phyloP scores from a whole-genome alignment of 2,797 vertebrate genomes.

The Denticeps clupeoides region DNA sequence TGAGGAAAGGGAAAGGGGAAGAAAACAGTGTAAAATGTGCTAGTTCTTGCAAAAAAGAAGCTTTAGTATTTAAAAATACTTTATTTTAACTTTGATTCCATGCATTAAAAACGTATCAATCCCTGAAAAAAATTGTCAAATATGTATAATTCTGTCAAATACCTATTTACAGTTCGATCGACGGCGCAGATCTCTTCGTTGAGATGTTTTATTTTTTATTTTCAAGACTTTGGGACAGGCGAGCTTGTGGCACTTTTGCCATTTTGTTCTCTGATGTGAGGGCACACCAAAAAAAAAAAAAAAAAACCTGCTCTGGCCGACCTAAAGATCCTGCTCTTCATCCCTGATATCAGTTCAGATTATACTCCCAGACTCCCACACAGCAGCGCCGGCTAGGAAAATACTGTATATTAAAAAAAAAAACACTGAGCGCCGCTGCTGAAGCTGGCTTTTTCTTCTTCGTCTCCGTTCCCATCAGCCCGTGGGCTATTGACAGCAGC shows the following conservation, averaged over 20 bases:
- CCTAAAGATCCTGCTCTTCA: conserved; percentile 8
- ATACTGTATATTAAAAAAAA: too few relatives aligned
- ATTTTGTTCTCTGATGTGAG: too few relatives aligned
- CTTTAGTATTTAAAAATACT: conserved; percentile 8
- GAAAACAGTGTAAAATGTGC: not conserved
- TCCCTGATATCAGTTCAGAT: conserved; percentile 12
- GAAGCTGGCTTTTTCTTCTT: not conserved
- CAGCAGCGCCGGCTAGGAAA: too few relatives aligned
- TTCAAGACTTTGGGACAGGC: conserved; percentile 3
- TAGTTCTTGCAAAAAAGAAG: conserved; percentile 4
- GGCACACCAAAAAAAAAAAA: conserved; percentile 7
- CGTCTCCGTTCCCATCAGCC: conserved; percentile 10
- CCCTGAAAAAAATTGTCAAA: too few relatives aligned
- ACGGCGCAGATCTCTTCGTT: too few relatives aligned
- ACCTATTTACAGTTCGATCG: too few relatives aligned
- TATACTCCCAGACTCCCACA: too few relatives aligned
- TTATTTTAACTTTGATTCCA: conserved; percentile 8
- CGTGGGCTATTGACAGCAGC: conserved; percentile 12
- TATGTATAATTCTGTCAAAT: too few relatives aligned
- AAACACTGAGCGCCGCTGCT: not conserved
- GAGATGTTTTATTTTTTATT: conserved; percentile 6
- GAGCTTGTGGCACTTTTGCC: conserved; percentile 10
- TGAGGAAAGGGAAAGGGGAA: not conserved
- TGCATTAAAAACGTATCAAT: conserved; percentile 9
- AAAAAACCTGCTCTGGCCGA: not conserved